A percentile compares a stretch with the other conserved stretches of the same genome.
phyloP scores from a whole-genome alignment of 2,888 invertebrate species.

The Cynaeus angustus region DNA sequence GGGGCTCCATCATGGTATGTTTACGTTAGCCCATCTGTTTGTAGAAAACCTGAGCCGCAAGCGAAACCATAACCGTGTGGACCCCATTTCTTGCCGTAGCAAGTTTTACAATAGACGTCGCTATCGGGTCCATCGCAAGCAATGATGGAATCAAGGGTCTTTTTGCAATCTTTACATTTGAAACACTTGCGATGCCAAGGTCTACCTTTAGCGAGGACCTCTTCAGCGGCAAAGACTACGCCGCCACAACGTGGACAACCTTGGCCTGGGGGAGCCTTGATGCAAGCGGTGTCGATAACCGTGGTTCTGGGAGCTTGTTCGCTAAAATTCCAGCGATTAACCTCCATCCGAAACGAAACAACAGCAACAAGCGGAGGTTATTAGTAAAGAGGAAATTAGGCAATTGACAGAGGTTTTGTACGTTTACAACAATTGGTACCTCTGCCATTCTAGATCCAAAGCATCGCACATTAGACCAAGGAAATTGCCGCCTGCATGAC shows the following conservation, averaged over 20 bases:
- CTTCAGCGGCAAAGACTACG: constrained; percentile 94
- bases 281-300: constrained; percentile 85
- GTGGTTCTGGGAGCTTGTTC: constrained; percentile 85
- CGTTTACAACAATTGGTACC: constrained; percentile 71
- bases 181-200: constrained; percentile 96
- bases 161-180: constrained; percentile 94
- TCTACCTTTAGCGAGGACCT: constrained; percentile 90
- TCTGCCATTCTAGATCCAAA: constrained; percentile 84
- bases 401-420: constrained; percentile 45
- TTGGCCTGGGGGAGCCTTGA: constrained; percentile 88
- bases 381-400: constrained; percentile 21
- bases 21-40: constrained; percentile 92
- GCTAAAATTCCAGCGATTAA: constrained; percentile 70
- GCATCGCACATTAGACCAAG: constrained; percentile 90
- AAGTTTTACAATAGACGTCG: constrained; percentile 96
- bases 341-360: background rate
- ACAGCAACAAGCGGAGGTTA: constrained; percentile 3
- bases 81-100: constrained; percentile 98
- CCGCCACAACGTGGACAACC: constrained; percentile 94
- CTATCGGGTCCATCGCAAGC: constrained; percentile 95
- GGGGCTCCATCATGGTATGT: constrained; percentile 63
- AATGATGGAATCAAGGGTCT: constrained; percentile 95
- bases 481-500: constrained; percentile 91
- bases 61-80: constrained; percentile 98
- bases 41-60: constrained; percentile 94